A percentile compares a stretch with the other conserved stretches of the same genome.
phyloP scores from a whole-genome alignment of 2,797 vertebrate species.

The Brachyrhaphis roseni region DNA sequence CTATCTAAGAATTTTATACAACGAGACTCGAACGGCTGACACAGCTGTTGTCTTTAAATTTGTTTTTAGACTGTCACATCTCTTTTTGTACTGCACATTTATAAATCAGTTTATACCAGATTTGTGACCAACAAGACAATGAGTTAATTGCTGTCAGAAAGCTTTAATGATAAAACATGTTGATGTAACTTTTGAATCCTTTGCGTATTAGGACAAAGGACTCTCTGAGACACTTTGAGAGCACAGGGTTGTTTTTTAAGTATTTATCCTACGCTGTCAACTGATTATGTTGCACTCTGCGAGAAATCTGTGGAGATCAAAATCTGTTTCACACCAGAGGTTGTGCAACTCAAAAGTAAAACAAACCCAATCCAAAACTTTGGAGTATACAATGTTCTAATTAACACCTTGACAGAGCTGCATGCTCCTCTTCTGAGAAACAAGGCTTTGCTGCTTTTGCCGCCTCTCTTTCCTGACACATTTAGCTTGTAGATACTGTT shows the following conservation, averaged over 20 bases:
- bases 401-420: slow-evolving; percentile 66
- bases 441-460: slow-evolving; percentile 48
- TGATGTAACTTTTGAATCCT: slow-evolving; percentile 18
- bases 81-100: neutral
- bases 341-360: slow-evolving; percentile 48
- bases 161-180: slow-evolving; percentile 32
- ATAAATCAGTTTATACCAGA: neutral
- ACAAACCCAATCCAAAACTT: slow-evolving; percentile 50
- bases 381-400: slow-evolving; percentile 60
- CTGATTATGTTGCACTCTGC: slow-evolving; percentile 39
- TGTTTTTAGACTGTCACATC: neutral
- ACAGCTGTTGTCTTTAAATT: neutral
- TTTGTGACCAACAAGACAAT: neutral
- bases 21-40: neutral
- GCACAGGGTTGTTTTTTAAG: neutral
- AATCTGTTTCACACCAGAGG: slow-evolving; percentile 46
- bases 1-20: neutral
- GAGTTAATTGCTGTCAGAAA: slow-evolving; percentile 15
- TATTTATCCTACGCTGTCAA: slow-evolving; percentile 21
- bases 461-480: slow-evolving; percentile 56
- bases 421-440: slow-evolving; percentile 51
- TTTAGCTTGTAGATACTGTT: slow-evolving; percentile 54
- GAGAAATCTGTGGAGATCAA: slow-evolving; percentile 41
- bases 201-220: slow-evolving; percentile 18
- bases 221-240: neutral